Evolutionary conservation across 2,113 vertebrate species (phyloP).

Genomic region (Chauna torquata): DNA sequence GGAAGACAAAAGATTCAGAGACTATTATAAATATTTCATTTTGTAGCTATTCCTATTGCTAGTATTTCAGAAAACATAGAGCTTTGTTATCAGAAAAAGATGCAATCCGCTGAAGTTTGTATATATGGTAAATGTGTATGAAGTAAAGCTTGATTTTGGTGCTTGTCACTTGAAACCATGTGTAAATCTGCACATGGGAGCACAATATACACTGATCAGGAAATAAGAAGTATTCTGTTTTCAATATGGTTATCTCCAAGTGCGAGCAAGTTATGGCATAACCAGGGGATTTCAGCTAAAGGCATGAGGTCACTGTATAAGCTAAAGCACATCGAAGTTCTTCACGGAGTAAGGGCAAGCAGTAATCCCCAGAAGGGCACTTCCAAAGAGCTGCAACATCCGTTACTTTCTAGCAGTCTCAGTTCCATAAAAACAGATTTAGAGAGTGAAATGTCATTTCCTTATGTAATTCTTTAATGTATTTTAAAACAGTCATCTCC

Average conservation of each 20-base stretch:
- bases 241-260: neutral
- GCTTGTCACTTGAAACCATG: neutral
- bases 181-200: neutral
- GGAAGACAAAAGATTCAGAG: neutral
- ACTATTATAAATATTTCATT: neutral
- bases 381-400: neutral
- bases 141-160: neutral
- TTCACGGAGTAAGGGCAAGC: neutral
- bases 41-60: neutral
- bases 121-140: neutral
- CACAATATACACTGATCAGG: neutral
- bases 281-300: neutral
- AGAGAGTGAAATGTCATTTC: conserved; percentile 20
- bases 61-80: neutral
- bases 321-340: neutral
- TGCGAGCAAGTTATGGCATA: neutral
- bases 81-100: neutral
- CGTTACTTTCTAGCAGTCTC: neutral
- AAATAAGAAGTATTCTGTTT: neutral
- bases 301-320: neutral
- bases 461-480: neutral
- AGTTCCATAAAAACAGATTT: neutral
- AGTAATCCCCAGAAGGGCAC: neutral
- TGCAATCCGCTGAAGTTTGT: neutral
- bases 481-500: neutral